Conservation (phyloP, 2,888 invertebrate genomes). For the Heliconius charithonia region DNA sequence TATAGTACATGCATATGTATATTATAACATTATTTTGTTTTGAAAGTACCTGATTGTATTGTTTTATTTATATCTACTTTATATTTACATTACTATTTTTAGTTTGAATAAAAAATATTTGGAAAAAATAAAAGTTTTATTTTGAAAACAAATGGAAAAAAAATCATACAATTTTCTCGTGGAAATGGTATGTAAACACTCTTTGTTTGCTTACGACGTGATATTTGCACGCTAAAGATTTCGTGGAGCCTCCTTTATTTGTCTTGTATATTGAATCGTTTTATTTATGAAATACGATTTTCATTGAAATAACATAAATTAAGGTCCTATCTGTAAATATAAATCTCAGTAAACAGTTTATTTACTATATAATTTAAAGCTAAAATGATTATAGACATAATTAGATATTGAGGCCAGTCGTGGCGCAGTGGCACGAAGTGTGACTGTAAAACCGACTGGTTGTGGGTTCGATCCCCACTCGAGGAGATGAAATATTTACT, state of each 20-base stretch:
- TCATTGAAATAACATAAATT: neutral
- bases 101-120: neutral
- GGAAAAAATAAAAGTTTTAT: neutral
- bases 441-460: too few species aligned
- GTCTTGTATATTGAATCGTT: neutral
- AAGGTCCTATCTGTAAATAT: too few species aligned
- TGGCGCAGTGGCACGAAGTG: too few species aligned
- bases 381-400: neutral
- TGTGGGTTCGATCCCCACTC: too few species aligned
- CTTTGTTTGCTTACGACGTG: slow-evolving; percentile 31
- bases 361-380: neutral
- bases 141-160: slow-evolving; percentile 2
- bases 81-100: neutral
- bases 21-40: too few species aligned
- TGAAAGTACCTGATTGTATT: too few species aligned
- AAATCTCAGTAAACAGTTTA: neutral
- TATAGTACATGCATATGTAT: too few species aligned
- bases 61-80: neutral
- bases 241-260: neutral
- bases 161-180: slow-evolving; percentile 22
- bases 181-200: slow-evolving; percentile 30
- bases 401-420: neutral
- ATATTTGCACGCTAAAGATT: slow-evolving; percentile 10
- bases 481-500: too few species aligned
- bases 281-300: neutral